A percentile compares a stretch with the other conserved stretches of the same genome.
phyloP scores from a whole-genome alignment of 2,797 vertebrate species.

The Masticophis lateralis region DNA sequence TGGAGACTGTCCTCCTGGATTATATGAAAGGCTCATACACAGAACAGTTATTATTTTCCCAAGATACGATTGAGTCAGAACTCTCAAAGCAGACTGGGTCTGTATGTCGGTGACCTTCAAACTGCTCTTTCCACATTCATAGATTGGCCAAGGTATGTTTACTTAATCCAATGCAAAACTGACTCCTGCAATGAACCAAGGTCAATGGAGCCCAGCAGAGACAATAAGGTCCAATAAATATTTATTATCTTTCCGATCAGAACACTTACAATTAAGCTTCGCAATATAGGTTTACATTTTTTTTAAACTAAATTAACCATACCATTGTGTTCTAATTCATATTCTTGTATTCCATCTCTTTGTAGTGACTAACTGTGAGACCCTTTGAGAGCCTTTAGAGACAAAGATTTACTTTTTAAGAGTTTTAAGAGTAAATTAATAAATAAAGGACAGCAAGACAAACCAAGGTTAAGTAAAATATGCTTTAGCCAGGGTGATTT shows the following conservation, averaged over 20 bases:
- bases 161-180: not conserved
- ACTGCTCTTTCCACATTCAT: not conserved
- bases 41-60: not conserved
- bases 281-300: not conserved
- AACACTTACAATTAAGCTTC: not conserved
- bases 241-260: not conserved
- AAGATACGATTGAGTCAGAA: not conserved
- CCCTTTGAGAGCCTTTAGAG: not conserved
- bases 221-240: not conserved
- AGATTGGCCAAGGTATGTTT: not conserved
- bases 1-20: not conserved
- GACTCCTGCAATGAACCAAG: not conserved
- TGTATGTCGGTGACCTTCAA: not conserved
- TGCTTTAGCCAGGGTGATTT: not conserved
- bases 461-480: not conserved
- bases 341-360: not conserved
- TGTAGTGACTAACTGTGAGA: not conserved
- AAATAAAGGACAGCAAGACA: not conserved
- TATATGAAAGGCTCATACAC: not conserved
- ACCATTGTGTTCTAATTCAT: not conserved
- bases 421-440: not conserved
- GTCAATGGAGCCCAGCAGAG: not conserved
- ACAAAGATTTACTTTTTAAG: not conserved
- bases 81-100: not conserved
- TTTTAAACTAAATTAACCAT: not conserved